Evolutionary conservation across 1,140 invertebrate genomes (phyloP).

Genomic region (Pantala flavescens): DNA sequence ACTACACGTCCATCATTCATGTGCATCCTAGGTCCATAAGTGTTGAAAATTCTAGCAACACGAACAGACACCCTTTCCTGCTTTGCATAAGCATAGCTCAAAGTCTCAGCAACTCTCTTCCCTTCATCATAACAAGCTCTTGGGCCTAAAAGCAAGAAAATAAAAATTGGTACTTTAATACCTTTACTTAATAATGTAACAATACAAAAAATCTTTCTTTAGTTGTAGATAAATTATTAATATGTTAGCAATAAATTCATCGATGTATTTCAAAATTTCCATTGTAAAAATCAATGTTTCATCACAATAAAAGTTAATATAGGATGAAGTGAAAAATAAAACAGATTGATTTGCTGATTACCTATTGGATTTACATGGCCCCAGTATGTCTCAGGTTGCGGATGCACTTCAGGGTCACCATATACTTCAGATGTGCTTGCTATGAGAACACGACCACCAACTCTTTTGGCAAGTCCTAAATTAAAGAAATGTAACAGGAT

Average conservation of each 20-base stretch:
- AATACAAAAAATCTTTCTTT: constrained; percentile 5
- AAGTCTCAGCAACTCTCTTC: constrained; percentile 91
- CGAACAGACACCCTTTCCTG: constrained; percentile 91
- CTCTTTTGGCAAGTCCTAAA: constrained; percentile 79
- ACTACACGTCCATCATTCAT: constrained; percentile 98
- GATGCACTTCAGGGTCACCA: constrained; percentile 93
- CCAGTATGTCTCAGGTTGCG: constrained; percentile 94
- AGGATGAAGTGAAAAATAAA: too few species aligned
- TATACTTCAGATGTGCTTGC: constrained; percentile 99
- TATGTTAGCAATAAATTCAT: too few species aligned
- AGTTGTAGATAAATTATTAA: constrained; percentile 20
- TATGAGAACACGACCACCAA: constrained; percentile 87
- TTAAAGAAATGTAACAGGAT: constrained; percentile 21
- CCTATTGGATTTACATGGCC: constrained; percentile 99
- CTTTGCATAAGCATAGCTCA: constrained; percentile 94
- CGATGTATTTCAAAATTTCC: too few species aligned
- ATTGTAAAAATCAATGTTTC: too few species aligned
- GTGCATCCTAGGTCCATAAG: constrained; percentile 99
- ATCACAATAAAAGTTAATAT: too few species aligned
- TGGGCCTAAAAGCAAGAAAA: constrained; percentile 30
- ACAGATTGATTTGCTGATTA: constrained; percentile 27
- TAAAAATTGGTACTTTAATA: not conserved
- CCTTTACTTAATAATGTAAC: not conserved
- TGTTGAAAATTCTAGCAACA: constrained; percentile 98
- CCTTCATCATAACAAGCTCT: constrained; percentile 98